These are phyloP conservation scores for Hypomecis atomaria DNA, from an alignment of 2,888 invertebrate species.

Conservation along the genomic window DNA sequence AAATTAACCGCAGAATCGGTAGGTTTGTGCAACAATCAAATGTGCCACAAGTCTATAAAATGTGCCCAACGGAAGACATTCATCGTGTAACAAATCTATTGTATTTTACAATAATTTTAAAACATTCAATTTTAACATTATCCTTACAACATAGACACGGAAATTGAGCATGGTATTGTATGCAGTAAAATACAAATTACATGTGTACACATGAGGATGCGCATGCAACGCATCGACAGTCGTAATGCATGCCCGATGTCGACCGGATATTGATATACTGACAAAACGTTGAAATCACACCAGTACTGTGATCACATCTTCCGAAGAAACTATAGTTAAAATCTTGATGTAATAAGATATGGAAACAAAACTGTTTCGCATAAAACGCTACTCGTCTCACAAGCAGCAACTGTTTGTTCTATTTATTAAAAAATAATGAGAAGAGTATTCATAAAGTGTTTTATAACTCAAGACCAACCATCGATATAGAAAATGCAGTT, in stretches of 20 bases:
- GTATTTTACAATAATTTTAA: constrained; percentile 83
- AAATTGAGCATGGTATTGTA: constrained; percentile 80
- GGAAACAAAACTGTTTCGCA: no score
- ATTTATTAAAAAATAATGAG: no score
- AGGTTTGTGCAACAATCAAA: constrained; percentile 70
- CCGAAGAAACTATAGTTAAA: constrained; percentile 1
- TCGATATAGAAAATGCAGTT: no score
- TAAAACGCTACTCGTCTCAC: no score
- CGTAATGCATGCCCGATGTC: constrained; percentile 15
- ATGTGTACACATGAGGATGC: constrained; percentile 40
- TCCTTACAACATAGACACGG: constrained; percentile 79
- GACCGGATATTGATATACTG: background rate
- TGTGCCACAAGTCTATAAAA: constrained; percentile 79
- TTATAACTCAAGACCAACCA: no score
- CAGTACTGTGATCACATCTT: background rate
- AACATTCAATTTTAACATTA: constrained; percentile 76
- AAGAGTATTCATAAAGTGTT: no score
- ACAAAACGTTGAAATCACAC: background rate
- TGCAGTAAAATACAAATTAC: constrained; percentile 73
- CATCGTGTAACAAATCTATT: constrained; percentile 94
- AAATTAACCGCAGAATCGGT: constrained; percentile 53
- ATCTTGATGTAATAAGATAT: no score
- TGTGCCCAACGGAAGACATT: constrained; percentile 85
- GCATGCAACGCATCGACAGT: constrained; percentile 15
- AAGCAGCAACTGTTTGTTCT: no score